Evolutionary conservation across 1,140 invertebrate genomes (phyloP), one percentile per base, ranked within the genome.

Genomic region (Trachymyrmex septentrionalis): DNA sequence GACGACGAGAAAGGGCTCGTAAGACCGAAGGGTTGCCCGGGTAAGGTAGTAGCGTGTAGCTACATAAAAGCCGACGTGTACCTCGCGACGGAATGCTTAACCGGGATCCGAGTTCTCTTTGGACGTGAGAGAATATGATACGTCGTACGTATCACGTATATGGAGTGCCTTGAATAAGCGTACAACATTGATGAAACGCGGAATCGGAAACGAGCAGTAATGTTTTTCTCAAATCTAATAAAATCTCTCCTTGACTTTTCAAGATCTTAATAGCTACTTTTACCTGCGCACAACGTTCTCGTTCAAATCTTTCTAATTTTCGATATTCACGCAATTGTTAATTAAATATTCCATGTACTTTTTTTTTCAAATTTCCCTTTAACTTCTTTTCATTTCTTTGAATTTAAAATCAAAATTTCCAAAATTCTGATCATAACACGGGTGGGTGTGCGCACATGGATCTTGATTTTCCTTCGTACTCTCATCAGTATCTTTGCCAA

Each of bases 51-150:
- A 57, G 27, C 55, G 75, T 57, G 63, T 84, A 86, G 69, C 48
- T 61, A 69, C 86, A 87, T 87, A 85, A 85, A 88, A 85, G 80
- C 80, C 69, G 80, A 84, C 80, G 44, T 84, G 80, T 84, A 75
- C 55, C 69, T 73, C 55, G 69, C 80, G 80, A 73, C 80, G 67
- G 67, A 84, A 73, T 84, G 80, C 69, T 84, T 82, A 82, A 73
- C 80, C 80, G 55, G 80, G 55, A 84, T 48, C 80, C 80, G 38
- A 73, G 69, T 63, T 84, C 38, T 44, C 69, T 27, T 84, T 75
- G 80, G 69, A 84, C 69, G 80, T 61, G 69, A 48, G 80, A 72
- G 80, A 82, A 73, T 82, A 75, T 61, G 80, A 84, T 84, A 73
- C 80, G 50, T 19, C 55, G 24, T 48, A 34, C 30, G 30, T 27